A percentile compares a stretch with the other conserved stretches of the same genome.
Conservation (phyloP, 2,113 vertebrate genomes). For the Hyperoodon ampullatus region DNA sequence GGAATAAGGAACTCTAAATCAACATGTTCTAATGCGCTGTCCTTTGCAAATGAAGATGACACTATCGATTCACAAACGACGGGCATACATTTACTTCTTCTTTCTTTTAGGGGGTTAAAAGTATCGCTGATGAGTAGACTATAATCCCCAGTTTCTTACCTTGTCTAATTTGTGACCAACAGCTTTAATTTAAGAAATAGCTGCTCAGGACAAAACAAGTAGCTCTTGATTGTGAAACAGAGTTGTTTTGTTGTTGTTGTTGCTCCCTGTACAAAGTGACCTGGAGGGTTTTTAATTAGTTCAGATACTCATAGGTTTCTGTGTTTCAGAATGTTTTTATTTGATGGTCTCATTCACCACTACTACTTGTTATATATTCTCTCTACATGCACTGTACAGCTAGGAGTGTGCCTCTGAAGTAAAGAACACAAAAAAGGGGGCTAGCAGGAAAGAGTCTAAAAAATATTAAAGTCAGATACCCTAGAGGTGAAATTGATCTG, state of each 20-base stretch:
- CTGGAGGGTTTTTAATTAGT: neutral
- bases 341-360: neutral
- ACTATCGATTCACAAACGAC: conserved; percentile 61
- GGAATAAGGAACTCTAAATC: conserved; percentile 66
- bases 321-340: neutral
- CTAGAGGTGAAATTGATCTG: neutral
- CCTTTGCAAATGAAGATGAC: conserved; percentile 67
- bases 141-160: neutral
- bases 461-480: neutral
- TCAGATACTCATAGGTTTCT: neutral
- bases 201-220: neutral
- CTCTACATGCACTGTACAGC: neutral
- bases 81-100: neutral
- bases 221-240: neutral
- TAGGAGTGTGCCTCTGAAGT: neutral
- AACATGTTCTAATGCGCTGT: conserved; percentile 58
- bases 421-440: neutral
- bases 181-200: neutral
- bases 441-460: neutral
- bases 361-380: neutral
- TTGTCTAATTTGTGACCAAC: conserved; percentile 26
- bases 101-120: conserved; percentile 47
- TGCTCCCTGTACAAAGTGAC: neutral
- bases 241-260: neutral
- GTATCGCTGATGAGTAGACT: conserved; percentile 26